A percentile compares a stretch with the other conserved stretches of the same genome.
phyloP scores from a whole-genome alignment of 2,797 vertebrate species.

The Anniella stebbinsi region DNA sequence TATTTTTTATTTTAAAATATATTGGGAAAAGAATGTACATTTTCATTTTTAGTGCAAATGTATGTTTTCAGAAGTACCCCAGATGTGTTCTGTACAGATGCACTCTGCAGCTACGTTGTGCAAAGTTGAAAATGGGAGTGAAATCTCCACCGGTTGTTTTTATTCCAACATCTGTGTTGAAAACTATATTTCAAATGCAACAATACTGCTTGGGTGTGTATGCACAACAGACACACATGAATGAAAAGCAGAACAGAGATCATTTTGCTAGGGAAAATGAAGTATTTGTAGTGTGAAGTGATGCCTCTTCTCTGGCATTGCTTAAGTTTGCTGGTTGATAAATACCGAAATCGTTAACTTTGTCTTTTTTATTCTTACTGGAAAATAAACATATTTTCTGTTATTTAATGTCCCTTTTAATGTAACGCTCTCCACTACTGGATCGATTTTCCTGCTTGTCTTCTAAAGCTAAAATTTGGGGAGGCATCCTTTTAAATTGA shows the following conservation, averaged over 20 bases:
- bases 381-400: constrained; percentile 2
- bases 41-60: neutral
- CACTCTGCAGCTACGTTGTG: neutral
- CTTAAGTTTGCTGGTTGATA: neutral
- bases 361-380: neutral
- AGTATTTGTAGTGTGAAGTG: neutral
- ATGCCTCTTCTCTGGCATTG: neutral
- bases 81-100: neutral
- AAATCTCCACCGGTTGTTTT: neutral
- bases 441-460: neutral
- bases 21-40: neutral
- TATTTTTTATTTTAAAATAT: neutral
- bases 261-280: neutral
- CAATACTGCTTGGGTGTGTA: neutral
- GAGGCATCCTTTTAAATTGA: no score
- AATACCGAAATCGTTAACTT: neutral
- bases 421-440: no score
- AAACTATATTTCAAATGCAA: neutral
- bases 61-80: neutral
- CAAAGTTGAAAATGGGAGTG: neutral
- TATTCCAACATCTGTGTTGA: neutral
- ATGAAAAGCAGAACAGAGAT: neutral
- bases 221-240: no score
- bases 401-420: no score
- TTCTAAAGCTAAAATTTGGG: neutral